These are phyloP conservation scores for Ophioninae sp. DNA, from an alignment of 2,888 invertebrate genomes.

Conservation along the genomic window DNA sequence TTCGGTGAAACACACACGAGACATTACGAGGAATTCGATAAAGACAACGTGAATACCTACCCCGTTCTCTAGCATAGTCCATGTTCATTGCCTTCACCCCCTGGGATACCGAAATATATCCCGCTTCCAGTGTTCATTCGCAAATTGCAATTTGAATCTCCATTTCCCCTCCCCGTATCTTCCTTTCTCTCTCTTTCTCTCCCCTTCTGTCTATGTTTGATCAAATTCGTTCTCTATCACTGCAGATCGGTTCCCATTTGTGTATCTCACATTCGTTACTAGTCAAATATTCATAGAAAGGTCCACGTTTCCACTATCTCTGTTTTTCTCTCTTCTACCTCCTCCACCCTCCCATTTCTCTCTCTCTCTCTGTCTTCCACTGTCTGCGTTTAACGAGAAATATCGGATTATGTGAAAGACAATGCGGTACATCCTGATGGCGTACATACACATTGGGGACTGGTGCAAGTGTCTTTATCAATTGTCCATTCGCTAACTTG, in stretches of 20 bases:
- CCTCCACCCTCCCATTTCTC: background rate
- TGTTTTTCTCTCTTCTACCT: slow-evolving; percentile 2
- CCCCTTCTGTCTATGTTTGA: background rate
- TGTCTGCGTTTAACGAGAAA: slow-evolving; percentile 42
- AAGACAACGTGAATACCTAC: slow-evolving; percentile 25
- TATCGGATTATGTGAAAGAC: slow-evolving; percentile 64
- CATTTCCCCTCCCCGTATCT: background rate
- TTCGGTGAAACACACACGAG: background rate
- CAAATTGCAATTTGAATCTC: slow-evolving; percentile 65
- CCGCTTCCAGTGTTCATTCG: slow-evolving; percentile 69
- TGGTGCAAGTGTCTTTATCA: background rate
- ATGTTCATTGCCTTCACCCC: background rate
- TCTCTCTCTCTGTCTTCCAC: background rate
- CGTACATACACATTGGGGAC: slow-evolving; percentile 25
- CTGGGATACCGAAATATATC: slow-evolving; percentile 59
- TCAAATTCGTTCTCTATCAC: slow-evolving; percentile 2
- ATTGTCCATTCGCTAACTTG: slow-evolving; percentile 8
- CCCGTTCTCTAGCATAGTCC: background rate
- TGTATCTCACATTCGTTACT: slow-evolving; percentile 42
- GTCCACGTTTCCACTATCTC: background rate
- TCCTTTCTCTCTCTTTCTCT: background rate
- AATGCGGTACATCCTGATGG: slow-evolving; percentile 65
- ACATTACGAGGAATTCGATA: slow-evolving; percentile 21
- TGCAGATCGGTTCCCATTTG: slow-evolving; percentile 64
- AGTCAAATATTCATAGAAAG: slow-evolving; percentile 13